Evolutionary conservation across 2,888 invertebrate genomes (phyloP).

Genomic region (Himalopsyche anomala): DNA sequence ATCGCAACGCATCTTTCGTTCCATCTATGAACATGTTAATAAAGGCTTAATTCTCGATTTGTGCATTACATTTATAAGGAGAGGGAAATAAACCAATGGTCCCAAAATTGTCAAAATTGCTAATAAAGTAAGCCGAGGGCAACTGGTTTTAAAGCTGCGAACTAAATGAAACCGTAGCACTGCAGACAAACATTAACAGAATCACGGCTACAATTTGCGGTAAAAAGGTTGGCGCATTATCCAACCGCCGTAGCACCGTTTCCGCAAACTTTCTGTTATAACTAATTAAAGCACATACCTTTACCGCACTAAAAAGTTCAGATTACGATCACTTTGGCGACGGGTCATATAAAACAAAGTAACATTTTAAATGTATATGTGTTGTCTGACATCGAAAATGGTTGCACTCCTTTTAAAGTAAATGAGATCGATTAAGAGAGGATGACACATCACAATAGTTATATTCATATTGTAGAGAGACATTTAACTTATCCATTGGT

Average conservation of each 20-base stretch:
- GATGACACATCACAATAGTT: too few relatives aligned
- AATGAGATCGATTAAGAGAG: too few relatives aligned
- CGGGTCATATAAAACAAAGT: too few relatives aligned
- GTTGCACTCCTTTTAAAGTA: too few relatives aligned
- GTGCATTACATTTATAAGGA: not conserved
- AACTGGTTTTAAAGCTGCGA: slow-evolving; percentile 41
- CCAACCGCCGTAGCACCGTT: slow-evolving; percentile 46
- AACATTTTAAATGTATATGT: too few relatives aligned
- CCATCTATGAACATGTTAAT: too few relatives aligned
- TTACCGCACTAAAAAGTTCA: slow-evolving; percentile 31
- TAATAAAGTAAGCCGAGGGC: slow-evolving; percentile 41
- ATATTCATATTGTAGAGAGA: too few relatives aligned
- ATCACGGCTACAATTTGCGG: slow-evolving; percentile 60
- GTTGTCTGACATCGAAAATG: too few relatives aligned
- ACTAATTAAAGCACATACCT: slow-evolving; percentile 43
- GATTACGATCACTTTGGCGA: slow-evolving; percentile 1
- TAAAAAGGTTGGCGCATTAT: slow-evolving; percentile 52
- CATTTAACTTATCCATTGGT: too few relatives aligned
- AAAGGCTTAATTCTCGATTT: too few relatives aligned
- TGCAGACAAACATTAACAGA: slow-evolving; percentile 60
- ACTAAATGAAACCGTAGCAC: slow-evolving; percentile 56
- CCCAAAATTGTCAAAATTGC: slow-evolving; percentile 39
- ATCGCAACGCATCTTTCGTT: too few relatives aligned
- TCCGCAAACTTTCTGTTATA: slow-evolving; percentile 38
- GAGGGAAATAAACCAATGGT: slow-evolving; percentile 11